These are phyloP conservation scores for Aphrophora alni DNA, from an alignment of 2,888 invertebrate genomes.

Conservation along the genomic window DNA sequence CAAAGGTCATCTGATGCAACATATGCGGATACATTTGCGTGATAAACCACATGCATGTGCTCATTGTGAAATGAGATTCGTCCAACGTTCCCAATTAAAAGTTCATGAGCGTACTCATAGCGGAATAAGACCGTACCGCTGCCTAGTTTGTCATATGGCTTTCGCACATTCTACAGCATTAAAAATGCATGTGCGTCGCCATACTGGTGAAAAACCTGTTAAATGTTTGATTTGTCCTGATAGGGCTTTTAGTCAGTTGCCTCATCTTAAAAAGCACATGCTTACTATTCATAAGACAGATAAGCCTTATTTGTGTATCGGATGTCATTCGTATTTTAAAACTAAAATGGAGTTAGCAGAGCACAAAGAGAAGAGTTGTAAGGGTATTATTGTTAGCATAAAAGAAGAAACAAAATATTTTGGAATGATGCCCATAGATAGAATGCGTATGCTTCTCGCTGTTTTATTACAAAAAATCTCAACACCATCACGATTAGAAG, in stretches of 20 bases:
- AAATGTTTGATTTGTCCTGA: constrained; percentile 60
- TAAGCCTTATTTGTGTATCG: constrained; percentile 77
- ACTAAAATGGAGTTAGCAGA: constrained; percentile 74
- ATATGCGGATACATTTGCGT: constrained; percentile 80
- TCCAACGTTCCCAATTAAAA: constrained; percentile 82
- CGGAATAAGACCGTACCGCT: constrained; percentile 82
- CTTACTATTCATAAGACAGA: constrained; percentile 79
- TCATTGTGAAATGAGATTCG: constrained; percentile 79
- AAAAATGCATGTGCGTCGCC: constrained; percentile 80
- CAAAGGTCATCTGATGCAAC: constrained; percentile 82
- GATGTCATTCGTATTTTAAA: constrained; percentile 76
- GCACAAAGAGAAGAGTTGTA: constrained; percentile 58
- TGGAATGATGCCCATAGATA: constrained; percentile 69
- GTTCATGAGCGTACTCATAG: constrained; percentile 86
- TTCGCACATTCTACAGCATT: constrained; percentile 87
- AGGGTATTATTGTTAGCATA: constrained; percentile 2
- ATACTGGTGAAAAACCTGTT: constrained; percentile 88
- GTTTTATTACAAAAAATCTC: constrained; percentile 84
- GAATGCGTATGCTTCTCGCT: constrained; percentile 80
- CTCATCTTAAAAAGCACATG: constrained; percentile 90
- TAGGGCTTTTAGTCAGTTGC: constrained; percentile 78
- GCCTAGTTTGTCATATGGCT: constrained; percentile 78
- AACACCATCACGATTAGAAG: constrained; percentile 76
- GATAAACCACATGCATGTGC: constrained; percentile 79
- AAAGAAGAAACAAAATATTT: constrained; percentile 56